These are phyloP conservation scores for Corydoras maculifer DNA, from an alignment of 2,113 vertebrate genomes.

Conservation along the genomic window DNA sequence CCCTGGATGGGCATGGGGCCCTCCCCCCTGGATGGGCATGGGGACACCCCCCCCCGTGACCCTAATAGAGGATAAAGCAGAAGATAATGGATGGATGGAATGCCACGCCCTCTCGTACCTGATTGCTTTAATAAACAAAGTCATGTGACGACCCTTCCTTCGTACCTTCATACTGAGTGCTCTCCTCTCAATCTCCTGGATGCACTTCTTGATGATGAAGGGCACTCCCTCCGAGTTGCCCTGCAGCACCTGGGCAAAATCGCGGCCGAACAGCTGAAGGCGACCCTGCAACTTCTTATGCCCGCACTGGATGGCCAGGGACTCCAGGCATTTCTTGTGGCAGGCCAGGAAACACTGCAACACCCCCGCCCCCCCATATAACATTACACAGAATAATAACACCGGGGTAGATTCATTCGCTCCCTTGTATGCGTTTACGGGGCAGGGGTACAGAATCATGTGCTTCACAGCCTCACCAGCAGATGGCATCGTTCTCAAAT, in stretches of 20 bases:
- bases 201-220: conserved; percentile 87
- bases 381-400: background rate
- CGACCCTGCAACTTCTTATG: conserved; percentile 93
- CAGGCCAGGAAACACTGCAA: conserved; percentile 88
- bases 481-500: no score
- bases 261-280: conserved; percentile 85
- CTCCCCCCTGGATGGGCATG: no score
- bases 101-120: no score
- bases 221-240: conserved; percentile 71
- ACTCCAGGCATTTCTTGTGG: conserved; percentile 95
- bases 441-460: no score
- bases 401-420: no score
- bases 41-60: no score
- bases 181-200: conserved; percentile 83
- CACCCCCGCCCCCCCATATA: background rate
- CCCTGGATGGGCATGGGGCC: no score
- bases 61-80: no score
- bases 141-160: background rate
- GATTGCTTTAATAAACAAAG: no score
- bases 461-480: no score
- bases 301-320: conserved; percentile 89
- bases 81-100: no score
- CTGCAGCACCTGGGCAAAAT: conserved; percentile 69
- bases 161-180: conserved; percentile 85
- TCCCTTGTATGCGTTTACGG: no score